Percentiles rank a stretch among this genome's conserved stretches.
Evolutionary conservation across 2,797 vertebrate genomes (phyloP).

Genomic region (Toxotes lorentzi): DNA sequence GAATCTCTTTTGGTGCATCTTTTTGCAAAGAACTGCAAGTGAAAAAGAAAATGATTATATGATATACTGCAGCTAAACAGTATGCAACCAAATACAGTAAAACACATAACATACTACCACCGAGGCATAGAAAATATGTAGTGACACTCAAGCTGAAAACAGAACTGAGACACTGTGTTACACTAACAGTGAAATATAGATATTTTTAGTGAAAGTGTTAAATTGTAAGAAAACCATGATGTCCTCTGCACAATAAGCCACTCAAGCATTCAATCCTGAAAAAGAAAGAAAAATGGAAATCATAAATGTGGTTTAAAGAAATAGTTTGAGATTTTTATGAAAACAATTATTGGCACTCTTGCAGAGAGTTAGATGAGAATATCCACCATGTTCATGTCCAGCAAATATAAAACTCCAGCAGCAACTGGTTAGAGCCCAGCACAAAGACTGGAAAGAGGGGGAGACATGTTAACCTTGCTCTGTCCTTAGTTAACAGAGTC

Average conservation of each 20-base stretch:
- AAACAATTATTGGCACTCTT: too few relatives aligned
- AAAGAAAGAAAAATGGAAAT: background rate
- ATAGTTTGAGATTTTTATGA: background rate
- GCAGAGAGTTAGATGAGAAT: background rate
- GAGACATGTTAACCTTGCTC: too few relatives aligned
- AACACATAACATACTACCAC: background rate
- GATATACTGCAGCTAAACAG: background rate
- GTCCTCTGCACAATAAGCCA: background rate
- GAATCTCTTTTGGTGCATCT: too few relatives aligned
- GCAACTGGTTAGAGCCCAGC: background rate
- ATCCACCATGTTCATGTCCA: too few relatives aligned
- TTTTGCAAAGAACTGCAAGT: background rate
- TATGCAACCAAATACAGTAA: background rate
- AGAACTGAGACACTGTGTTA: background rate
- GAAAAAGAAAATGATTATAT: background rate
- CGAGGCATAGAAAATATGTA: background rate
- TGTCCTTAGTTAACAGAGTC: too few relatives aligned
- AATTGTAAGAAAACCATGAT: background rate
- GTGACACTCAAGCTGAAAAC: background rate
- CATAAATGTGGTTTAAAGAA: background rate
- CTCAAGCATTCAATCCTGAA: background rate
- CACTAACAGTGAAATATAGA: background rate
- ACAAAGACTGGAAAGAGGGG: background rate
- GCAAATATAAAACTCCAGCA: too few relatives aligned
- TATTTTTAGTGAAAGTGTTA: too few relatives aligned